These are phyloP conservation scores for Drosophila peninsularis DNA, from an alignment of 2,888 invertebrate genomes.

Conservation along the genomic window DNA sequence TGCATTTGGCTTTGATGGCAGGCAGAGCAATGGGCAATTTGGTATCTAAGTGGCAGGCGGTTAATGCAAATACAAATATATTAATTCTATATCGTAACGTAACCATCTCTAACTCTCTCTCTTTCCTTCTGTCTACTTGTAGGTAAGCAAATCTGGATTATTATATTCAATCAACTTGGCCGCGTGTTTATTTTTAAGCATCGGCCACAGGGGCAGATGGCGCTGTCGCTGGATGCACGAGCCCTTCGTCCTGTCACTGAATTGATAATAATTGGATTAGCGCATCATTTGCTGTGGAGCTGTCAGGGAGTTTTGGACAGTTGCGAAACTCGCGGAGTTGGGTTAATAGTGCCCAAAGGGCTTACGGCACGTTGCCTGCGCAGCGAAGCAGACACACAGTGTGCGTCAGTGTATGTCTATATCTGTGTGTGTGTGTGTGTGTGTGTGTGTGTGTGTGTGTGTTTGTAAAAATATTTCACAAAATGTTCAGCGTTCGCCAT, in stretches of 20 bases:
- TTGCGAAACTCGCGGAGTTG: constrained; percentile 29
- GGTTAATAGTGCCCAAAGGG: constrained; percentile 74
- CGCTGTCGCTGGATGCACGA: constrained; percentile 5
- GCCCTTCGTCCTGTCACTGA: constrained; percentile 72
- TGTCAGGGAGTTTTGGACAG: constrained; percentile 34
- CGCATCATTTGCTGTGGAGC: constrained; percentile 54
- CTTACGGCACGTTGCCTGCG: constrained; percentile 68
- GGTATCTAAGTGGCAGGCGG: constrained; percentile 28
- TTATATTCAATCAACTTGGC: constrained; percentile 56
- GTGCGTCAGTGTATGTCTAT: neutral
- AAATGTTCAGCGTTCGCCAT: constrained; percentile 59
- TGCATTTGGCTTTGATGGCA: constrained; percentile 60
- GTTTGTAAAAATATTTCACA: constrained; percentile 55
- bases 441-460: constrained; percentile 4
- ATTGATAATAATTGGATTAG: constrained; percentile 83
- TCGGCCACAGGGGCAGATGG: constrained; percentile 13
- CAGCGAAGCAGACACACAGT: constrained; percentile 48
- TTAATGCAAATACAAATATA: constrained; percentile 21
- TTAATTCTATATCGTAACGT: neutral
- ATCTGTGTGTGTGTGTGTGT: constrained; percentile 1
- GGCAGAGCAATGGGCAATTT: constrained; percentile 43
- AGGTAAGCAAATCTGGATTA: constrained; percentile 55
- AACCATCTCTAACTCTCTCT: no score
- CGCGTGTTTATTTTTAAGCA: constrained; percentile 65
- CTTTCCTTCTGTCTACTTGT: constrained; percentile 37